Evolutionary conservation across 2,797 vertebrate genomes (phyloP).

Genomic region (Pipistrellus nathusii): DNA sequence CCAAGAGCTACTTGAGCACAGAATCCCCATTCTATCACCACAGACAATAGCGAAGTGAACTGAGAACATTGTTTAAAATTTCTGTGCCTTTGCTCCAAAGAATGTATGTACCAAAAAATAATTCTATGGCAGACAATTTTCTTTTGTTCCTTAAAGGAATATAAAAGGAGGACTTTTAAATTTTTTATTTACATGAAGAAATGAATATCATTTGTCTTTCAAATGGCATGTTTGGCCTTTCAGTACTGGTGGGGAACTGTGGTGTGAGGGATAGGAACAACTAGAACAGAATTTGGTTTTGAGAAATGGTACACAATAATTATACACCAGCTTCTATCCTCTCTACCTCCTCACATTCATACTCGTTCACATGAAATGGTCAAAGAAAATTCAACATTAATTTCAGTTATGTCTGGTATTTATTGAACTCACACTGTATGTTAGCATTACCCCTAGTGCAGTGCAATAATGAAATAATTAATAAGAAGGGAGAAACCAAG

Average conservation of each 20-base stretch:
- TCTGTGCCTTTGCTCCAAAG: conserved; percentile 82
- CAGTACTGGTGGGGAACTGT: conserved; percentile 26
- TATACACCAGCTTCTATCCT: not conserved
- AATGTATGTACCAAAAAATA: conserved; percentile 84
- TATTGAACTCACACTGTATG: not conserved
- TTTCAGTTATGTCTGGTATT: not conserved
- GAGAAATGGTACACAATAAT: not conserved
- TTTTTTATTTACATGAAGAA: conserved; percentile 82
- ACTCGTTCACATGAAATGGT: not conserved
- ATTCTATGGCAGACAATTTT: conserved; percentile 84
- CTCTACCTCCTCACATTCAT: not conserved
- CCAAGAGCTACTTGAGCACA: conserved; percentile 85
- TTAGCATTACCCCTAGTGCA: not conserved
- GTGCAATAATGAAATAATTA: not conserved
- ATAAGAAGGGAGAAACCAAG: not conserved
- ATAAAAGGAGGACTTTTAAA: conserved; percentile 70
- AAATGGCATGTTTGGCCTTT: conserved; percentile 24
- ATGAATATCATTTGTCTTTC: not conserved
- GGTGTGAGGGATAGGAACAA: not conserved
- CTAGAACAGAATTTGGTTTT: not conserved
- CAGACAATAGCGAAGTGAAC: conserved; percentile 84
- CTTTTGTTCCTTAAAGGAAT: conserved; percentile 84
- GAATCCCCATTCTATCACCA: conserved; percentile 83
- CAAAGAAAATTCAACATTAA: not conserved
- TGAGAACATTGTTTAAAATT: conserved; percentile 84